Conservation (phyloP, 2,888 invertebrate species). For the Melikaiella ostensackeni region DNA sequence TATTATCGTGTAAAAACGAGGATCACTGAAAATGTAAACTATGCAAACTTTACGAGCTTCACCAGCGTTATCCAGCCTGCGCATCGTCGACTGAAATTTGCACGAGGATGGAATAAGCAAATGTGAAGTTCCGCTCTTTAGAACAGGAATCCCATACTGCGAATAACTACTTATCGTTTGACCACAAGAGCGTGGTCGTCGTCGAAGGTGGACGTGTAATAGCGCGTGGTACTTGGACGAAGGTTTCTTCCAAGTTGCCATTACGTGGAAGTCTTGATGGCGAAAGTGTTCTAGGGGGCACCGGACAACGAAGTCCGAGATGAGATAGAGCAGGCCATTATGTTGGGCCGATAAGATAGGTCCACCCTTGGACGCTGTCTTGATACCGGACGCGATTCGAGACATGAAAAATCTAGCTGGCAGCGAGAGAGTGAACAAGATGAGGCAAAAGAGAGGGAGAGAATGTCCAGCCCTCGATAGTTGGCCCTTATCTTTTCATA, state of each 20-base stretch:
- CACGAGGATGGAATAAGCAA: not conserved
- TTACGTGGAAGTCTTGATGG: slow-evolving; percentile 66
- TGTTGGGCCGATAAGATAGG: slow-evolving; percentile 74
- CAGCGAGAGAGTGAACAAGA: slow-evolving; percentile 58
- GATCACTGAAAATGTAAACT: slow-evolving; percentile 11
- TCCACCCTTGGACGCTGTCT: slow-evolving; percentile 65
- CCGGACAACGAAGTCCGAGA: slow-evolving; percentile 72
- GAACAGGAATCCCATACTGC: not conserved
- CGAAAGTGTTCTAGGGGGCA: slow-evolving; percentile 70
- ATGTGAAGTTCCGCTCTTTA: not conserved
- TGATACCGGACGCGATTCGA: slow-evolving; percentile 74
- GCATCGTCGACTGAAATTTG: slow-evolving; percentile 24
- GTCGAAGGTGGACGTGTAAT: slow-evolving; percentile 29
- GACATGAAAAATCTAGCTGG: slow-evolving; percentile 75
- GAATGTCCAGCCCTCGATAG: slow-evolving; percentile 62
- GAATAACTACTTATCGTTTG: slow-evolving; percentile 28
- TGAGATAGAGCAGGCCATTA: slow-evolving; percentile 76
- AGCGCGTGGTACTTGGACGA: slow-evolving; percentile 39
- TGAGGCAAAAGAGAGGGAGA: slow-evolving; percentile 48
- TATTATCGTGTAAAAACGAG: slow-evolving; percentile 9
- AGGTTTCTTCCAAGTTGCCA: slow-evolving; percentile 59
- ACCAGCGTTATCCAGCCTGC: not conserved
- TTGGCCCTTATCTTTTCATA: slow-evolving; percentile 73
- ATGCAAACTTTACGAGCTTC: slow-evolving; percentile 18
- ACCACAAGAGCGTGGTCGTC: slow-evolving; percentile 10